These are phyloP conservation scores for Elaphurus davidianus DNA, from an alignment of 2,113 vertebrate species.

Conservation along the genomic window DNA sequence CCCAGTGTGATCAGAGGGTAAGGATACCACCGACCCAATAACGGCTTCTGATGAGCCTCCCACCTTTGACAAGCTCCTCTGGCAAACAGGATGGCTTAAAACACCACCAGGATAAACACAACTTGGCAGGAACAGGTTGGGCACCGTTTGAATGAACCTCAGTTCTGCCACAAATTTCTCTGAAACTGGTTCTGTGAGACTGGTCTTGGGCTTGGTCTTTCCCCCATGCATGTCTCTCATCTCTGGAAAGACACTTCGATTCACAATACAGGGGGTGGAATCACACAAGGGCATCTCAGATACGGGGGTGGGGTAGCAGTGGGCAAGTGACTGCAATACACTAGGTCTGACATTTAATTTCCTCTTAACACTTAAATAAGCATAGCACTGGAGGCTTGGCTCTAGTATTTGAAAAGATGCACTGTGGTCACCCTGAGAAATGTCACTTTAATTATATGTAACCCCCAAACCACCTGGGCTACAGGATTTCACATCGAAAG, in stretches of 20 bases:
- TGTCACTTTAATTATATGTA: background rate
- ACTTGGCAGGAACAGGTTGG: background rate
- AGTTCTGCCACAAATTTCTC: background rate
- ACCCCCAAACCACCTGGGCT: background rate
- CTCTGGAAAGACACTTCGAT: background rate
- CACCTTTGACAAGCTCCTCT: background rate
- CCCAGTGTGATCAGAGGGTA: too few relatives aligned
- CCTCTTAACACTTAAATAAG: background rate
- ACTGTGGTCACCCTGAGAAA: background rate
- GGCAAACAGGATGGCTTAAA: background rate
- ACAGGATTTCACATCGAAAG: background rate
- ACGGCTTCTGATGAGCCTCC: background rate
- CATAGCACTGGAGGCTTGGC: background rate
- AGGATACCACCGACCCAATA: background rate
- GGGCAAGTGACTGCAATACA: background rate
- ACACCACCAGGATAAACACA: background rate
- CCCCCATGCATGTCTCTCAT: background rate
- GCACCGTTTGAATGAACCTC: background rate
- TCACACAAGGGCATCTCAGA: background rate
- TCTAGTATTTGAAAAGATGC: background rate
- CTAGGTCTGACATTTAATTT: background rate
- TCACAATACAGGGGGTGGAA: background rate
- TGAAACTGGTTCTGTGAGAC: background rate
- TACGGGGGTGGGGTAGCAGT: background rate
- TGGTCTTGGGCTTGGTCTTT: background rate